A percentile compares a stretch with the other conserved stretches of the same genome.
phyloP scores from a whole-genome alignment of 2,888 invertebrate genomes.

The Timandra comae region DNA sequence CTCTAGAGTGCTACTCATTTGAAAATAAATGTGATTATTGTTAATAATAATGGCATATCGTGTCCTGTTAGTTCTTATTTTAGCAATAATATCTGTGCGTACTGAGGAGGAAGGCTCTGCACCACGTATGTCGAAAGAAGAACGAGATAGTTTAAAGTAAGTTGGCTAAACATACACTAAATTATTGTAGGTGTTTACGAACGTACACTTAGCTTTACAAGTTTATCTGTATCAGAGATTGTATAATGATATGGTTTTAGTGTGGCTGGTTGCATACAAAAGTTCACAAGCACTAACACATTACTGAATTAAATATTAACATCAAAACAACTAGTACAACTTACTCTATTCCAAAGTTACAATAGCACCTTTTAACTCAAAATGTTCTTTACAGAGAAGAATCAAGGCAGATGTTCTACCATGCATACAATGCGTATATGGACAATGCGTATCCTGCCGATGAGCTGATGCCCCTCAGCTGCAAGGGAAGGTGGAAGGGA shows the following conservation, averaged over 20 bases:
- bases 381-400: slow-evolving; percentile 86
- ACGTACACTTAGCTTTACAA: no score
- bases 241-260: no score
- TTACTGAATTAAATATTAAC: no score
- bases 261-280: no score
- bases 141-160: slow-evolving; percentile 81
- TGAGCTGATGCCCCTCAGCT: slow-evolving; percentile 97
- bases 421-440: slow-evolving; percentile 97
- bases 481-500: slow-evolving; percentile 93
- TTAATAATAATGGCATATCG: slow-evolving; percentile 58
- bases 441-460: slow-evolving; percentile 98
- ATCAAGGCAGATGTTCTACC: slow-evolving; percentile 96
- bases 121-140: slow-evolving; percentile 78
- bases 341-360: no score
- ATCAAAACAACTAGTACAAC: no score
- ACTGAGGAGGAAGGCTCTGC: slow-evolving; percentile 52
- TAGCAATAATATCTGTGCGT: slow-evolving; percentile 58
- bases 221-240: no score
- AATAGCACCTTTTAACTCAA: slow-evolving; percentile 20
- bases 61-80: slow-evolving; percentile 57
- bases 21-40: slow-evolving; percentile 42
- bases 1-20: slow-evolving; percentile 35
- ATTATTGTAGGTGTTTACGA: no score
- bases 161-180: no score
- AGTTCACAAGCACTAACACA: no score